Evolutionary conservation across 1,140 invertebrate species (phyloP).

Genomic region (Octopus sinensis): DNA sequence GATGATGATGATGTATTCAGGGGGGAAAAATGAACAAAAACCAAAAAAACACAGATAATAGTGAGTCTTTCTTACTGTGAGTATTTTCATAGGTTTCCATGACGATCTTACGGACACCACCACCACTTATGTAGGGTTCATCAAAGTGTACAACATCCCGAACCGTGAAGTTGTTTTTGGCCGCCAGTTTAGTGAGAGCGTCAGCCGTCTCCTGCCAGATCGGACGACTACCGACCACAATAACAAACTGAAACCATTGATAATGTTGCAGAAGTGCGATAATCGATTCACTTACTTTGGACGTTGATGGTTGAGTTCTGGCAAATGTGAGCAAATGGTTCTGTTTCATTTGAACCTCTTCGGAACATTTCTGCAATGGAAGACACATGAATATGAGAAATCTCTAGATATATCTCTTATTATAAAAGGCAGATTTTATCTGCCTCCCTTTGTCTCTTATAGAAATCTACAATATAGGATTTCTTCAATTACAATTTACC

Average conservation of each 20-base stretch:
- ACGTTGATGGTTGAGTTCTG: constrained; percentile 86
- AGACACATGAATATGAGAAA: not conserved
- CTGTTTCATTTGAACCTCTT: not conserved
- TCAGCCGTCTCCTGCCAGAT: constrained; percentile 74
- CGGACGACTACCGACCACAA: constrained; percentile 75
- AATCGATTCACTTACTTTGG: constrained; percentile 90
- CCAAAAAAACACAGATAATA: too few relatives aligned
- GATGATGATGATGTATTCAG: too few relatives aligned
- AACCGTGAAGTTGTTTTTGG: constrained; percentile 73
- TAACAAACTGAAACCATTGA: constrained; percentile 88
- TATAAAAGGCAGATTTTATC: not conserved
- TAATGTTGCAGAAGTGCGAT: constrained; percentile 83
- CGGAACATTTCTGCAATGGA: constrained; percentile 10
- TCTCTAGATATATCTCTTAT: not conserved
- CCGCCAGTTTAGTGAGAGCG: constrained; percentile 70
- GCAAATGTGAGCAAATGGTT: constrained; percentile 74
- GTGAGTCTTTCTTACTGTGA: constrained; percentile 66
- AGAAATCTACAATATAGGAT: not conserved
- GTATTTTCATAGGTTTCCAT: constrained; percentile 31
- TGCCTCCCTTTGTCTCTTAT: not conserved
- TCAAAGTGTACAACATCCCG: constrained; percentile 31
- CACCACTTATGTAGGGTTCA: constrained; percentile 22
- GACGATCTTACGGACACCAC: constrained; percentile 23
- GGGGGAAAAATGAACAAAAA: too few relatives aligned
- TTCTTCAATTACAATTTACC: too few relatives aligned